Conservation (phyloP, 2,113 vertebrate genomes). For the Mobula hypostoma region DNA sequence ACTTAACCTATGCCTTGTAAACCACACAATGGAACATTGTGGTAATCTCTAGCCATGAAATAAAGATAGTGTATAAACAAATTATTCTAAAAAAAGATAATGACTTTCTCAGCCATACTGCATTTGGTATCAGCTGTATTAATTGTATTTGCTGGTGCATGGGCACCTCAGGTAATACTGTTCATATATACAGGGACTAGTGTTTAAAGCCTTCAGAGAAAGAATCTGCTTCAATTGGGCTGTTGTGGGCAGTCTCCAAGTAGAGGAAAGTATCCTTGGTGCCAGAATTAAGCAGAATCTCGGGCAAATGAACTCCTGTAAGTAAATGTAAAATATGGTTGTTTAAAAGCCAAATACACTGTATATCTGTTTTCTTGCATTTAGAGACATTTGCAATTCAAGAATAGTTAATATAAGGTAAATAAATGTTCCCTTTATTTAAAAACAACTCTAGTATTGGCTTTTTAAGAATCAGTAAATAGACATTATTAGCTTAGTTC, state of each 20-base stretch:
- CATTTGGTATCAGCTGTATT: slow-evolving; percentile 35
- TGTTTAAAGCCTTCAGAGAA: slow-evolving; percentile 14
- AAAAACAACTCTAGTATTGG: slow-evolving; percentile 32
- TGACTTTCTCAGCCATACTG: slow-evolving; percentile 37
- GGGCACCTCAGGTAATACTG: slow-evolving; percentile 27
- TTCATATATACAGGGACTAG: slow-evolving; percentile 27
- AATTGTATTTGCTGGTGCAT: slow-evolving; percentile 31
- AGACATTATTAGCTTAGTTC: not conserved
- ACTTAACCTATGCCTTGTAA: slow-evolving; percentile 38
- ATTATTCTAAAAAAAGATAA: slow-evolving; percentile 25
- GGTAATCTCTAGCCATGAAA: slow-evolving; percentile 36
- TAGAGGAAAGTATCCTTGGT: slow-evolving; percentile 11
- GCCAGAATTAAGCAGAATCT: slow-evolving; percentile 26
- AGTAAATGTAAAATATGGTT: slow-evolving; percentile 34
- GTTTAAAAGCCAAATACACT: slow-evolving; percentile 36
- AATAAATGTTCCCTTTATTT: slow-evolving; percentile 17
- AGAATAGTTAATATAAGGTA: slow-evolving; percentile 29
- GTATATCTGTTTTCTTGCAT: slow-evolving; percentile 36
- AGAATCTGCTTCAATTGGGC: slow-evolving; percentile 13
- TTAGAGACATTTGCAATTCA: slow-evolving; percentile 18
- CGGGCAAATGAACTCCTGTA: slow-evolving; percentile 31
- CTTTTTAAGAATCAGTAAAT: slow-evolving; percentile 5
- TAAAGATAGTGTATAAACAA: slow-evolving; percentile 32
- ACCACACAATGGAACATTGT: slow-evolving; percentile 31
- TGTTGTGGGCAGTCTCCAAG: not conserved